Percentiles rank a stretch among this genome's conserved stretches.
These are phyloP conservation scores for Neelides sp. DNA, from an alignment of 1,140 invertebrate genomes.

Conservation along the genomic window DNA sequence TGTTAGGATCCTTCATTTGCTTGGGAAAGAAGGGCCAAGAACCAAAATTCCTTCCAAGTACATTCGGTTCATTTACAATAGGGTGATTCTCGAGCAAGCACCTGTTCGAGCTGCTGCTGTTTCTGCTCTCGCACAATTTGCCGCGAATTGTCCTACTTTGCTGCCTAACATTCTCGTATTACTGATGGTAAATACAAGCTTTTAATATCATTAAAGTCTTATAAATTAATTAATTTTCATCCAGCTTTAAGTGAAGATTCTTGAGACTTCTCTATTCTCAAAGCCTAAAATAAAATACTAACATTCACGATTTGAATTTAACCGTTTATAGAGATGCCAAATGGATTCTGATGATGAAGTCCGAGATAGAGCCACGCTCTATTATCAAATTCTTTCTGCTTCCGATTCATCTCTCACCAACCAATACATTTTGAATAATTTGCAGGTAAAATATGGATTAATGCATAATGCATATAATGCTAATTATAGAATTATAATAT, in stretches of 20 bases:
- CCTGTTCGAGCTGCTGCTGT: conserved; percentile 91
- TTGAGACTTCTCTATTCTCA: no score
- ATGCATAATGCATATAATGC: conserved; percentile 2
- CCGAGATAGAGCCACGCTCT: conserved; percentile 93
- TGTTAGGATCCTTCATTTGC: conserved; percentile 91
- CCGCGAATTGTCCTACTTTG: conserved; percentile 82
- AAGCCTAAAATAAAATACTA: no score
- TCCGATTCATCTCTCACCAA: conserved; percentile 55
- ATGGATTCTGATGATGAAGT: conserved; percentile 98
- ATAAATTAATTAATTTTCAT: not conserved
- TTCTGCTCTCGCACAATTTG: conserved; percentile 92
- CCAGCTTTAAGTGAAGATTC: not conserved
- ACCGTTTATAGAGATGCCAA: conserved; percentile 67
- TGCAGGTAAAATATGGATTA: conserved; percentile 39
- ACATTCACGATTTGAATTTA: no score
- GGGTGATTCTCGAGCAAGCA: conserved; percentile 92
- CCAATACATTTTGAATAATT: conserved; percentile 69
- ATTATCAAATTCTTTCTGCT: conserved; percentile 66
- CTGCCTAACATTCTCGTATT: conserved; percentile 69
- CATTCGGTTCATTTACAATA: conserved; percentile 97
- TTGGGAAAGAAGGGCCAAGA: conserved; percentile 91
- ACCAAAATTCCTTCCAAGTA: conserved; percentile 88
- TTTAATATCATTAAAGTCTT: not conserved
- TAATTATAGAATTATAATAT: conserved; percentile 5
- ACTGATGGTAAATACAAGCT: conserved; percentile 32